Conservation (phyloP, 2,888 invertebrate species). For the Quadriops clusia region DNA sequence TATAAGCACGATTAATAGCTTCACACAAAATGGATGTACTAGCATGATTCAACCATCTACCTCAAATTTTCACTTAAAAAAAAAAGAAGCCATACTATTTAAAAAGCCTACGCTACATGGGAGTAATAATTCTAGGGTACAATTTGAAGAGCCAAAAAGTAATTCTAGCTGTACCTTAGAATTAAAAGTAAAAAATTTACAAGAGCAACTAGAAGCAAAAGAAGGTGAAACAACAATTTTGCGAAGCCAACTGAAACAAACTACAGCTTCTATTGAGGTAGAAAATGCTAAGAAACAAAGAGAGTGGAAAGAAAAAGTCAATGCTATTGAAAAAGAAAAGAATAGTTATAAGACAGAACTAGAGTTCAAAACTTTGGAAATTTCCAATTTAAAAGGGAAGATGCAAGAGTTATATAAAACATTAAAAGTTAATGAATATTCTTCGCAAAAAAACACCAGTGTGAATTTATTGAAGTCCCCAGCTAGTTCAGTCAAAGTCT, state of each 20-base stretch:
- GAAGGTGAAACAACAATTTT: conserved; percentile 47
- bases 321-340: conserved; percentile 35
- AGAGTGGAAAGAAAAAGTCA: conserved; percentile 42
- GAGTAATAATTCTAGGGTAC: no score
- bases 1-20: no score
- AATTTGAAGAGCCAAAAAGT: no score
- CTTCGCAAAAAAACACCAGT: conserved; percentile 3
- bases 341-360: conserved; percentile 40
- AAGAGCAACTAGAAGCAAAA: conserved; percentile 43
- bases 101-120: no score
- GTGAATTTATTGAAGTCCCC: conserved; percentile 8
- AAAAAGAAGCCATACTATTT: no score
- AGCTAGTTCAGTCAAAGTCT: background rate
- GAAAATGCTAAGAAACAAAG: conserved; percentile 36
- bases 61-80: no score
- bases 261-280: conserved; percentile 37
- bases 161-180: conserved; percentile 14
- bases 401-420: conserved; percentile 21
- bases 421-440: no score
- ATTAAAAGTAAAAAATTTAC: conserved; percentile 20
- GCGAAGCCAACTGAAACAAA: conserved; percentile 41
- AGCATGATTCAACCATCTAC: conserved; percentile 1
- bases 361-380: conserved; percentile 49
- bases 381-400: conserved; percentile 45
- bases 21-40: no score